A percentile compares a stretch with the other conserved stretches of the same genome.
These are phyloP conservation scores for Heliornis fulica DNA, from an alignment of 2,113 vertebrate species.

Conservation along the genomic window DNA sequence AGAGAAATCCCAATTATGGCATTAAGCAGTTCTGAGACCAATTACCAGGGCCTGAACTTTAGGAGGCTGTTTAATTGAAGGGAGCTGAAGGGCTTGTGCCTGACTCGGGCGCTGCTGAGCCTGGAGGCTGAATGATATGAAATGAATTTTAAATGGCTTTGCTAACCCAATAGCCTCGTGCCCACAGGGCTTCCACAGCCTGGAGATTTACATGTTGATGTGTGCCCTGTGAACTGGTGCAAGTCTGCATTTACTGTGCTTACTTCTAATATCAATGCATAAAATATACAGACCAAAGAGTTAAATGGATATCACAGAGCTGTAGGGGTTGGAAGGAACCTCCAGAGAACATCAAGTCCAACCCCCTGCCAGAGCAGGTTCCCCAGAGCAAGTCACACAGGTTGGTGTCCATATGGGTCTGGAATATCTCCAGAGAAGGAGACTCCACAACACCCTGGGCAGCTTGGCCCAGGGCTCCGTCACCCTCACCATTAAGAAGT, in stretches of 20 bases:
- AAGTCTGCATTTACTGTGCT: neutral
- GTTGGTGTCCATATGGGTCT: no score
- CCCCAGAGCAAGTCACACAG: no score
- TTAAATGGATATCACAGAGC: accelerated
- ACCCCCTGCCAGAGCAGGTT: no score
- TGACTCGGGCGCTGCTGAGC: neutral
- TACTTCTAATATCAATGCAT: no score
- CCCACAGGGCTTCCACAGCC: neutral
- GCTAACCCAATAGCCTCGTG: neutral
- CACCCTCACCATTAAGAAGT: no score
- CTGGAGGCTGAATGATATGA: neutral
- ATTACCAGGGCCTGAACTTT: neutral
- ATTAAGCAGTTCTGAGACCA: neutral
- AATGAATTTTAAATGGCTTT: neutral
- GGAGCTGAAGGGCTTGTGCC: neutral
- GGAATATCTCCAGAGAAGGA: no score
- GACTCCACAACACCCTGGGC: no score
- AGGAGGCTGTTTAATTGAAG: neutral
- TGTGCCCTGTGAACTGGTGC: neutral
- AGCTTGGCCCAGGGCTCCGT: no score
- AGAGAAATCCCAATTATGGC: neutral
- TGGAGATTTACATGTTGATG: neutral
- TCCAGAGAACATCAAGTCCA: no score
- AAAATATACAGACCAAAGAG: neutral
- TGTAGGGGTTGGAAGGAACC: no score